Conservation (phyloP, 2,888 invertebrate species). For the Ophraella communa region DNA sequence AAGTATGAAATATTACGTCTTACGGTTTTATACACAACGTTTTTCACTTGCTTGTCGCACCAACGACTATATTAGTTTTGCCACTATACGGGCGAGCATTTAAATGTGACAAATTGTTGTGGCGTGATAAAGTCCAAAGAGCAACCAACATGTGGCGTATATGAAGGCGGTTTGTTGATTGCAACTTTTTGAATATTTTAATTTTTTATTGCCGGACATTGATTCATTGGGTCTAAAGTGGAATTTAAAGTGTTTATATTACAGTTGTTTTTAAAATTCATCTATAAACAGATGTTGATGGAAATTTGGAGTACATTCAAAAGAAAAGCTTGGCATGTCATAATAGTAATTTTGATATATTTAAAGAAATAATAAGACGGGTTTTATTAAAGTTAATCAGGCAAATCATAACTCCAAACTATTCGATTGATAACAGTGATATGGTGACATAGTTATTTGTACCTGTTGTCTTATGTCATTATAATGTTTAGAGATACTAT, state of each 20-base stretch:
- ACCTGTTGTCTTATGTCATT: too few species aligned
- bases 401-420: too few species aligned
- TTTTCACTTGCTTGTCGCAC: background rate
- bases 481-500: too few species aligned
- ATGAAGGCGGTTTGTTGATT: background rate
- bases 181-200: slow-evolving; percentile 1
- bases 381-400: too few species aligned
- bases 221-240: background rate
- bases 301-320: too few species aligned
- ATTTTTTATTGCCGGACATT: background rate
- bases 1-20: background rate
- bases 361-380: too few species aligned
- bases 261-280: too few species aligned
- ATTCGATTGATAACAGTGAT: too few species aligned
- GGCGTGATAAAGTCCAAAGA: background rate
- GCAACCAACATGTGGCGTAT: slow-evolving; percentile 7
- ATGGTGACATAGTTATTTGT: too few species aligned
- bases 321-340: too few species aligned
- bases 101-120: slow-evolving; percentile 9
- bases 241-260: background rate
- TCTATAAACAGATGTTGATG: too few species aligned
- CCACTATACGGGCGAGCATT: background rate
- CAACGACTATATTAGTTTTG: slow-evolving; percentile 6
- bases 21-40: background rate
- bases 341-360: too few species aligned